Base-by-base conservation (phyloP, 64 coral and sea anemone genomes). In the Orbicella faveolata region DNA sequence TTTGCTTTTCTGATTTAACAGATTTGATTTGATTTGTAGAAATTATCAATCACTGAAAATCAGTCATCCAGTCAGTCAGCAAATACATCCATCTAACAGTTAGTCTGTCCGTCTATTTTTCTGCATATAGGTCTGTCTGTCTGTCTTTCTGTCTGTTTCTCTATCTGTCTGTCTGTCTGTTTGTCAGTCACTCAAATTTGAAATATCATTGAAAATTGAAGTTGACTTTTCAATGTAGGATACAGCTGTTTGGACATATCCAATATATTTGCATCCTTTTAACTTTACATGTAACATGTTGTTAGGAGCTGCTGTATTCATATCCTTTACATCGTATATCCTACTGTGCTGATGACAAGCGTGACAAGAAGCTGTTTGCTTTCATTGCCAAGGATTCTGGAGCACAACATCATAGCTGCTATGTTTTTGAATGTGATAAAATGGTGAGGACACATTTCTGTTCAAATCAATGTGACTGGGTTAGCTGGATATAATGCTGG, bases 271-370 rank as follows among this genome's bases (percentile, higher is more conserved):
- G 17, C 4, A 23, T 88, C 34, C 13, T 77, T 33, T 80, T 34
- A 2, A 48, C 34, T 89, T 12, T 63, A 26, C 7, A 63, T 61
- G 1, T 30, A 64, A 36, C 30, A 16, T 84, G 61, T n/a, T 59
- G 5, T 21, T 36, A 96, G 95, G 95, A 96, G 35, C 82, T 79
- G 19, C 48, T 96, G 19, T 90, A 94, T 78, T 91, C 78, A 3
- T 96, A 96, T n/a, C 95, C 95, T 41, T 76, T 96, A 36, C 95
- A 96, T 81, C 89, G 90, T 35, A 96, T 96, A 76, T 96, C 95
- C 35, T 96, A 96, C 69, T 96, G 95, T 94, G 95, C 95, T 80
- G 95, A 96, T 84, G 95, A 96, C 33, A 96, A 96, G 48, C 85
- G 95, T 16, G 81, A 92, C 64, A 96, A 88, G 72, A 93, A 93